Conservation (phyloP, 2,888 invertebrate species). For the Exocentrus adspersus region DNA sequence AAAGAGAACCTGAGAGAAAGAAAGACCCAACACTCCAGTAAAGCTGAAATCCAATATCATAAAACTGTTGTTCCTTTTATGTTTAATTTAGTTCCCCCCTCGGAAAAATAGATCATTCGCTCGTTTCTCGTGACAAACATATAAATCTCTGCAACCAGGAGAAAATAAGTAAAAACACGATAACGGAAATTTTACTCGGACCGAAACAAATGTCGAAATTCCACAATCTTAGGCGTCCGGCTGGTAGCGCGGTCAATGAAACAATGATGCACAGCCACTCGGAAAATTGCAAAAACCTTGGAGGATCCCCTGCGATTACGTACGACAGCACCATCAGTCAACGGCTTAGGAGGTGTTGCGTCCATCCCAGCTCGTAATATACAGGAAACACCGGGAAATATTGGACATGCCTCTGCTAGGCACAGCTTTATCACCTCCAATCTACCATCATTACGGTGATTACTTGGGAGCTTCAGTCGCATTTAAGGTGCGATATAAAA, state of each 20-base stretch:
- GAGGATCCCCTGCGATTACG: slow-evolving; percentile 57
- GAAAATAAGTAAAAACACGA: slow-evolving; percentile 32
- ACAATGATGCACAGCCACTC: slow-evolving; percentile 59
- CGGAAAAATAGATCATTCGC: slow-evolving; percentile 29
- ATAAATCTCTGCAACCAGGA: slow-evolving; percentile 27
- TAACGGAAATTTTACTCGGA: slow-evolving; percentile 38
- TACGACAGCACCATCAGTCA: slow-evolving; percentile 59
- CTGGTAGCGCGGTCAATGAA: slow-evolving; percentile 51
- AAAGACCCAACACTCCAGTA: slow-evolving; percentile 8
- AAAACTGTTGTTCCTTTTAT: slow-evolving; percentile 25
- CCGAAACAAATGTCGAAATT: slow-evolving; percentile 45
- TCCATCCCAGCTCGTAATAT: slow-evolving; percentile 48
- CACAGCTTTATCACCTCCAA: slow-evolving; percentile 49
- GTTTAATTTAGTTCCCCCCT: slow-evolving; percentile 30
- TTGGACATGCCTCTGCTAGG: slow-evolving; percentile 46
- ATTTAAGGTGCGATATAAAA: slow-evolving; percentile 35
- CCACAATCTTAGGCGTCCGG: slow-evolving; percentile 41
- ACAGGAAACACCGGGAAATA: slow-evolving; percentile 52
- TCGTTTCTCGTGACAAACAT: slow-evolving; percentile 32
- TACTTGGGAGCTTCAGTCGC: slow-evolving; percentile 27
- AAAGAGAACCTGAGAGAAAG: slow-evolving; percentile 4
- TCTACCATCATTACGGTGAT: slow-evolving; percentile 36
- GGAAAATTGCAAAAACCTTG: slow-evolving; percentile 60
- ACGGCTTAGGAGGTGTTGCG: slow-evolving; percentile 56
- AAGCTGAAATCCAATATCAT: slow-evolving; percentile 26